phyloP scores from a whole-genome alignment of 2,113 vertebrate genomes.

The Psophia crepitans region DNA sequence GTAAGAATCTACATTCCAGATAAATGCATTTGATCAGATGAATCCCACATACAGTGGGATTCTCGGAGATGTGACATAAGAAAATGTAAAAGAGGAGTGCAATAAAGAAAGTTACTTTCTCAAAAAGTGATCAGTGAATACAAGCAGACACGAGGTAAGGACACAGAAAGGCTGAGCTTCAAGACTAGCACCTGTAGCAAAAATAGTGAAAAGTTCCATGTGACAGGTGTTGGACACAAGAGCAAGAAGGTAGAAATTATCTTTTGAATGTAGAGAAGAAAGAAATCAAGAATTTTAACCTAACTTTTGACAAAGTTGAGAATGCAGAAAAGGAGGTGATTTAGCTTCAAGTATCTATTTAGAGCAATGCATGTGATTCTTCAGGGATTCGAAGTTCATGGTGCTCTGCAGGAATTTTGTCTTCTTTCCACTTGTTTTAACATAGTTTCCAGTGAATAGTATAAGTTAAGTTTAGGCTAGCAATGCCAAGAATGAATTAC shows the following conservation, averaged over 20 bases:
- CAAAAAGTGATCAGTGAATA: background rate
- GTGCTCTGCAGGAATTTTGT: background rate
- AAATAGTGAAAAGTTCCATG: background rate
- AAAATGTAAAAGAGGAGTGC: background rate
- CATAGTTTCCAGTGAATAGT: background rate
- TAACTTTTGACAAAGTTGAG: background rate
- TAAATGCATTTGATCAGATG: background rate
- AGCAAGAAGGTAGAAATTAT: background rate
- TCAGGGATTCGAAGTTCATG: background rate
- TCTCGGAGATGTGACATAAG: background rate
- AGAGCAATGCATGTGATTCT: background rate
- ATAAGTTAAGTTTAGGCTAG: background rate
- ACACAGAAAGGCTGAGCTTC: background rate
- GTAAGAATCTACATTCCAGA: background rate
- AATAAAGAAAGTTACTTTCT: background rate
- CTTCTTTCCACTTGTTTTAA: background rate
- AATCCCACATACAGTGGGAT: background rate
- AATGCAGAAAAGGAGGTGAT: background rate
- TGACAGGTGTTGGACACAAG: background rate
- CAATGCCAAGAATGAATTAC: background rate
- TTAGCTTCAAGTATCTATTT: background rate
- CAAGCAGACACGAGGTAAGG: background rate
- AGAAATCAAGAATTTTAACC: background rate
- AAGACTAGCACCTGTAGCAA: background rate
- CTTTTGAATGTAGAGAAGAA: background rate